Conservation (phyloP, 2,888 invertebrate species). For the Smittia aterrima region DNA sequence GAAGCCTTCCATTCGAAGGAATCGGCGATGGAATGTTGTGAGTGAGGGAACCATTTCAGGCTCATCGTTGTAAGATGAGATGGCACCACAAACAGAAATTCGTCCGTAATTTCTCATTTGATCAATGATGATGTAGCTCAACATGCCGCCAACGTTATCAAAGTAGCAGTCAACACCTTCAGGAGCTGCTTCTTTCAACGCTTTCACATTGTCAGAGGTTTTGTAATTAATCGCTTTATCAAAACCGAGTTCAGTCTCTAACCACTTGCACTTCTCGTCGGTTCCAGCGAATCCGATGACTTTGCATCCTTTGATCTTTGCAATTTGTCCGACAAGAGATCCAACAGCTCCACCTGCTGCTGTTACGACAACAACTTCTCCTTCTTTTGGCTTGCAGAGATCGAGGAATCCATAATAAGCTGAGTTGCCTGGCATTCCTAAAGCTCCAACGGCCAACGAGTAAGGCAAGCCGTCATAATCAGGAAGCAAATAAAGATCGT, state of each 20-base stretch:
- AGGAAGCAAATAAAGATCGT: constrained; percentile 55
- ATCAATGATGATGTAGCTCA: constrained; percentile 59
- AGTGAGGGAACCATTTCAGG: background rate
- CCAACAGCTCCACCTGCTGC: constrained; percentile 80
- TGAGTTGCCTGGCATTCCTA: constrained; percentile 71
- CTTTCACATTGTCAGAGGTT: constrained; percentile 57
- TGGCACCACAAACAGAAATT: constrained; percentile 65
- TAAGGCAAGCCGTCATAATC: constrained; percentile 60
- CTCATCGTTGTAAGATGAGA: constrained; percentile 62
- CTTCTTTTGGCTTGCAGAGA: constrained; percentile 66
- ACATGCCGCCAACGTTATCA: constrained; percentile 72
- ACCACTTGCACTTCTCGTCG: constrained; percentile 68
- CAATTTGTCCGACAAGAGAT: constrained; percentile 74
- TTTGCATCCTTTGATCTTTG: constrained; percentile 66
- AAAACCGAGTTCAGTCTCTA: constrained; percentile 63
- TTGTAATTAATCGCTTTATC: constrained; percentile 73
- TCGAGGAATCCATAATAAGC: constrained; percentile 72
- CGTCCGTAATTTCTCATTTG: constrained; percentile 64
- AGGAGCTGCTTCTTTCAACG: constrained; percentile 62
- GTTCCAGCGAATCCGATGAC: constrained; percentile 72
- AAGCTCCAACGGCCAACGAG: constrained; percentile 63
- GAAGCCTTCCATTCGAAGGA: constrained; percentile 62
- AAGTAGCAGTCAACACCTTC: constrained; percentile 75
- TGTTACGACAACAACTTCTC: constrained; percentile 70
- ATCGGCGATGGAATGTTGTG: constrained; percentile 47